Base-by-base conservation (phyloP, 2,888 invertebrate genomes). In the Bugulina stolonifera region DNA sequence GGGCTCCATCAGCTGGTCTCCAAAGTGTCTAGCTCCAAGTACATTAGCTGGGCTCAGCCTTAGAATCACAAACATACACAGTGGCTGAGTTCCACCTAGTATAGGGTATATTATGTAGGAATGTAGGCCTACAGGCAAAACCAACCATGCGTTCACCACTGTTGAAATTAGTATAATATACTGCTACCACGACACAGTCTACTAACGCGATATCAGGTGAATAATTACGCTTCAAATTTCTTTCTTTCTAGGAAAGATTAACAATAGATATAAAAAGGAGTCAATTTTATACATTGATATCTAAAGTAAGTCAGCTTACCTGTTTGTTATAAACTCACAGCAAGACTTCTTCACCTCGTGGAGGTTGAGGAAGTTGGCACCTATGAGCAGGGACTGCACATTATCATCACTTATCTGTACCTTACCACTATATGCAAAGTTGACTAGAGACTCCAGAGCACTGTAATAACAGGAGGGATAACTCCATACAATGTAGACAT, bases 321-420 rank as follows among this genome's bases (percentile, higher is more conserved):
- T 89, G 80, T 89, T 89, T 77, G 90, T 89, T 73, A 93, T 85
- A 83, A 91, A 93, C 78, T 89, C 89, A 70, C 91, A 91, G 83
- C 93, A 93, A 0, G 92, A 92, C 80, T 92, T 91, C 75, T 91
- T 88, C 0, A 94, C 92, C 86, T 89, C 88, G 76, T 89, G 88
- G 71, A 93, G 84, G 79, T 93, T 92, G 54, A 93, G 86, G 83
- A 91, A 93, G 23, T 91, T 91, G 3, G 93, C 91, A 22, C 92
- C 93, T 71, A 92, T 90, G 89, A 93, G 90, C 52, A 93, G 87
- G 76, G 89, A 90, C 81, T 93, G 93, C 0, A 93, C 93, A 85
- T 93, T 93, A 76, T 88, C 88, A 77, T 89, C 89, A 79, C 91
- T 90, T 72, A 94, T 89, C 73, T 89, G 88, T 5, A 93, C 89